Conservation (phyloP, 1,140 invertebrate species). For the Chelonus insularis region DNA sequence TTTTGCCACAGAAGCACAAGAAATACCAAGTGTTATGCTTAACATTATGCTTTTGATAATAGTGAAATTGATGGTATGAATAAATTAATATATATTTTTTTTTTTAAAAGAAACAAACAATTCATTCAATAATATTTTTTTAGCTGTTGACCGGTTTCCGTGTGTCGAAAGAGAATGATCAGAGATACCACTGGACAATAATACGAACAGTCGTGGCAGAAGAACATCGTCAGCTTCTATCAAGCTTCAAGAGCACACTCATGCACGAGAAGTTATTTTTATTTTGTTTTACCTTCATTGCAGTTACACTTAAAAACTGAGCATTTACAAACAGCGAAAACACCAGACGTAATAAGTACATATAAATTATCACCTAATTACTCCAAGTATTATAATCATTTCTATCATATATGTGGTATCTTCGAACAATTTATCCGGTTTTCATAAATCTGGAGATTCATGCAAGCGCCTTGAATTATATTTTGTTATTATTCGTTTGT, state of each 20-base stretch:
- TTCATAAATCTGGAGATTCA: too few relatives aligned
- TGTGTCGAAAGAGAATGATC: conserved; percentile 74
- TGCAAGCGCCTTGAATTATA: too few relatives aligned
- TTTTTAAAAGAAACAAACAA: too few relatives aligned
- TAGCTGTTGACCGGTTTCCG: conserved; percentile 88
- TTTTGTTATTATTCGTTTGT: too few relatives aligned
- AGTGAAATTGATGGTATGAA: conserved; percentile 94
- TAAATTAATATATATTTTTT: too few relatives aligned
- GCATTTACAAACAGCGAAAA: conserved; percentile 76
- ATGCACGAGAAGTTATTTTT: conserved; percentile 94
- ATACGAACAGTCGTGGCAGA: too few relatives aligned
- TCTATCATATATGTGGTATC: too few relatives aligned
- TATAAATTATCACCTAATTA: conserved; percentile 21
- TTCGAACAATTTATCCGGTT: too few relatives aligned
- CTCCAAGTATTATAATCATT: not conserved
- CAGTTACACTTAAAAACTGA: conserved; percentile 92
- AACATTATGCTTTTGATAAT: conserved; percentile 89
- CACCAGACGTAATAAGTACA: conserved; percentile 72
- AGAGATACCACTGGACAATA: conserved; percentile 55
- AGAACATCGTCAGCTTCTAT: conserved; percentile 58
- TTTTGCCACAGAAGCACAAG: conserved; percentile 93
- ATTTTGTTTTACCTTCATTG: conserved; percentile 89
- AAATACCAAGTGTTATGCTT: conserved; percentile 70
- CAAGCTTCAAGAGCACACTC: conserved; percentile 79
- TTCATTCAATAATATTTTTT: too few relatives aligned